Evolutionary conservation across 2,113 vertebrate genomes (phyloP).

Genomic region (Nesoenas mayeri): DNA sequence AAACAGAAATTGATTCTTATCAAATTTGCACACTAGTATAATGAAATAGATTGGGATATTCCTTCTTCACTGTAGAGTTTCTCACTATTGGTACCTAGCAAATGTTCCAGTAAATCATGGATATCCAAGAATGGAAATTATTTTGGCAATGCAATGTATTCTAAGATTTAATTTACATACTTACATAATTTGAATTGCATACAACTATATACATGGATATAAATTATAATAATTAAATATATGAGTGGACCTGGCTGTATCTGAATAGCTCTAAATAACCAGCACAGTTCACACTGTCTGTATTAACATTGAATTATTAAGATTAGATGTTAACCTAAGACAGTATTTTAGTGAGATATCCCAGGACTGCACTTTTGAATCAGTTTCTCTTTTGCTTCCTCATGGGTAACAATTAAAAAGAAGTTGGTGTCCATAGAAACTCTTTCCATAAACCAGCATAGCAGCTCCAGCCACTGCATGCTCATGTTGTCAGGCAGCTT

Average conservation of each 20-base stretch:
- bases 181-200: not conserved
- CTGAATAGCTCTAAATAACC: not conserved
- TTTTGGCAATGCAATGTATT: not conserved
- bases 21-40: not conserved
- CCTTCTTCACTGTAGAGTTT: not conserved
- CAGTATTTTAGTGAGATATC: not conserved
- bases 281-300: not conserved
- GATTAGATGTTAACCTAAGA: not conserved
- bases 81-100: not conserved
- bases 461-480: not conserved
- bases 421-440: not conserved
- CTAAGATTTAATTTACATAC: not conserved
- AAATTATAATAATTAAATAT: not conserved
- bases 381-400: not conserved
- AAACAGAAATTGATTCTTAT: not conserved
- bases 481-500: not conserved
- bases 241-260: not conserved
- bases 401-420: not conserved
- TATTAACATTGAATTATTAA: not conserved
- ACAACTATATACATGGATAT: not conserved
- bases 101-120: not conserved
- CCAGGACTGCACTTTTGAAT: not conserved
- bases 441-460: fast-evolving
- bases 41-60: not conserved
- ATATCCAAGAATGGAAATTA: not conserved